Percentiles rank a stretch among this genome's conserved stretches.
These are phyloP conservation scores for Phytoseiulus persimilis DNA, from an alignment of 2,888 invertebrate species.

Conservation along the genomic window DNA sequence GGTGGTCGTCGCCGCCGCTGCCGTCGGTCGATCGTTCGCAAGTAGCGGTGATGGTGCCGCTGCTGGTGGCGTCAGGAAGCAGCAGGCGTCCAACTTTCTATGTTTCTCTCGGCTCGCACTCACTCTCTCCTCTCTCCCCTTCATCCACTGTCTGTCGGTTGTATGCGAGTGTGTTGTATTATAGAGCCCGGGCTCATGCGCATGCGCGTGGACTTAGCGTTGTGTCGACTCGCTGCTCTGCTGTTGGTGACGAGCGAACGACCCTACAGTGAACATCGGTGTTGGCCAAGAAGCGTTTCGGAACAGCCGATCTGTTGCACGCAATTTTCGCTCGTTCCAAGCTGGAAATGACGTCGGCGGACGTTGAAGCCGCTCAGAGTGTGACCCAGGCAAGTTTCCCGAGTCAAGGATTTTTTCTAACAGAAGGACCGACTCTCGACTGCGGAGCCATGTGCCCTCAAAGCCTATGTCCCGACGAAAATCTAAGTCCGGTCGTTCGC, in stretches of 20 bases:
- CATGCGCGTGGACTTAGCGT: slow-evolving; percentile 38
- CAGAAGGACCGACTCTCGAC: neutral
- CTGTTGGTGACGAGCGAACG: neutral
- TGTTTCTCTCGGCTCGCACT: too few relatives aligned
- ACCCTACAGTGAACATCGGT: neutral
- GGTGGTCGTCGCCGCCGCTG: too few relatives aligned
- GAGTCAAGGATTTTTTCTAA: neutral
- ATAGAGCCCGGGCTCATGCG: neutral
- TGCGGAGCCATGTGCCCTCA: slow-evolving; percentile 7
- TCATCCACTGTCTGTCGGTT: neutral
- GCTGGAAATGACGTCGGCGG: slow-evolving; percentile 33
- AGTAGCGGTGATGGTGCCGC: too few relatives aligned
- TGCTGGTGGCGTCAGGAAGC: too few relatives aligned
- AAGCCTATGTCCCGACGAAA: slow-evolving; percentile 1
- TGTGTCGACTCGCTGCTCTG: neutral
- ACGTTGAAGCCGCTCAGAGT: slow-evolving; percentile 28
- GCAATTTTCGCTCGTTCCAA: neutral
- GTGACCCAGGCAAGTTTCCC: slow-evolving; percentile 12
- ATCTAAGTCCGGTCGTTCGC: slow-evolving; percentile 29
- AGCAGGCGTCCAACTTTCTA: too few relatives aligned
- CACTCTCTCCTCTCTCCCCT: too few relatives aligned
- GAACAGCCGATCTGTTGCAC: neutral
- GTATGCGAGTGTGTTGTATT: neutral
- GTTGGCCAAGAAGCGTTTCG: neutral
- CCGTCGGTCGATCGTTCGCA: too few relatives aligned